Evolutionary conservation across 37 sponge, comb jelly and placozoan genomes (phyloP), one percentile per base, ranked within the genome.

Genomic region (Tethya wilhelma): DNA sequence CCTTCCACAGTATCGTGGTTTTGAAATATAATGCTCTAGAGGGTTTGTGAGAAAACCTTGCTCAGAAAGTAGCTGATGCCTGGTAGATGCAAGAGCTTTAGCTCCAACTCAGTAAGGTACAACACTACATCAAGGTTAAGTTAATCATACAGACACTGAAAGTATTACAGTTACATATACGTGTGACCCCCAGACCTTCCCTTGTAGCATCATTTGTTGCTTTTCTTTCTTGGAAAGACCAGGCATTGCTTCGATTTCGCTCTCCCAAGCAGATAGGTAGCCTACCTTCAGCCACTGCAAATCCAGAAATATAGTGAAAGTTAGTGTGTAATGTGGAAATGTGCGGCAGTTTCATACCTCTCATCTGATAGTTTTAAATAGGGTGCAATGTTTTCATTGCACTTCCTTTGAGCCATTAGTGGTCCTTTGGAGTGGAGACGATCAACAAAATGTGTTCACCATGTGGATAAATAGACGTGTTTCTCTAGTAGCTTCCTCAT

Each of bases 41-140:
- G 64, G 73, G 55, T 82, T 72, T 82, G 82, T 23, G 64, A 45
- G 40, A 82, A 82, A 6, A 59, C 82, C n/a, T 80, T 71, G 69
- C 63, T 80, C 2, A 80, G 42, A 9, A 80, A 28, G 43, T 80
- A 80, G 29, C 69, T 20, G 19, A 68, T 26, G 11, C 39, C 44
- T n/a, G 69, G 79, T 9, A 41, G 66, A 9, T 25, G 5, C 4
- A 71, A 55, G 3, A 71, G 55, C n/a, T 45, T 17, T 12, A 40
- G 69, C 12, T n/a, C 66, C 19, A 64, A 34, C 8, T 64, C 66
- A 31, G 34, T 70, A 44, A 70, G 41, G 38, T 42, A 70, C 4
- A 14, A 19, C 53, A 49, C 53, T 49, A 14, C 14, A 49, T 19
- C 9, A 49, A 49, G 14, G n/a, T n/a, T n/a, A n/a, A n/a, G n/a